Evolutionary conservation across 2,888 invertebrate genomes (phyloP).

Genomic region (Hoplodrina ambigua): DNA sequence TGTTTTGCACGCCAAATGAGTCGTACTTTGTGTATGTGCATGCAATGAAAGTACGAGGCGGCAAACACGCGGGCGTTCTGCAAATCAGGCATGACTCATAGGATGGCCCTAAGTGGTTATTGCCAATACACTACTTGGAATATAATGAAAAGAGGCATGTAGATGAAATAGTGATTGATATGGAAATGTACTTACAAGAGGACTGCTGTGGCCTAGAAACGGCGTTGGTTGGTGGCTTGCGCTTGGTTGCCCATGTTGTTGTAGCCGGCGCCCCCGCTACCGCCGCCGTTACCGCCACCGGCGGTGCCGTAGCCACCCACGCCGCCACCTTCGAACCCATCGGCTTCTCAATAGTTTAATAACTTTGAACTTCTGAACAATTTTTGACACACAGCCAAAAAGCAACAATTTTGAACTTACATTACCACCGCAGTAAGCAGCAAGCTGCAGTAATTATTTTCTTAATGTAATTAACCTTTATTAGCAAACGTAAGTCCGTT

Average conservation of each 20-base stretch:
- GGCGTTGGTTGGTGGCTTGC: conserved; percentile 73
- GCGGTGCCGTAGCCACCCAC: conserved; percentile 63
- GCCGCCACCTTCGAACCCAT: conserved; percentile 59
- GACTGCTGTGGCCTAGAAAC: conserved; percentile 72
- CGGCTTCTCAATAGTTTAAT: conserved; percentile 56
- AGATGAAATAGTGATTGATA: conserved; percentile 17
- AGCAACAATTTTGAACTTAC: neutral
- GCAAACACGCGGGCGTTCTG: conserved; percentile 12
- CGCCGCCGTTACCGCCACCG: conserved; percentile 57
- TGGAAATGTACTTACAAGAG: conserved; percentile 81
- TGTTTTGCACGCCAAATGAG: conserved; percentile 29
- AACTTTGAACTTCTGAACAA: conserved; percentile 9
- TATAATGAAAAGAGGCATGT: conserved; percentile 7
- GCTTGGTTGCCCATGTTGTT: conserved; percentile 71
- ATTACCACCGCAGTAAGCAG: neutral
- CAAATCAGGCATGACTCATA: conserved; percentile 36
- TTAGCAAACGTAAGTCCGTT: no score
- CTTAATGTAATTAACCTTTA: neutral
- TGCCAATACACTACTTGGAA: conserved; percentile 24
- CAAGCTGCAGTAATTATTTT: neutral
- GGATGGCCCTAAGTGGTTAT: conserved; percentile 8
- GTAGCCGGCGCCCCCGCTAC: conserved; percentile 74
- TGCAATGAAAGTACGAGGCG: conserved; percentile 12
- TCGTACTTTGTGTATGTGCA: neutral
- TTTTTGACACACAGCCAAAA: conserved; percentile 7